Percentiles rank a stretch among this genome's conserved stretches.
These are phyloP conservation scores for Egretta garzetta DNA, from an alignment of 2,113 vertebrate genomes.

Conservation along the genomic window DNA sequence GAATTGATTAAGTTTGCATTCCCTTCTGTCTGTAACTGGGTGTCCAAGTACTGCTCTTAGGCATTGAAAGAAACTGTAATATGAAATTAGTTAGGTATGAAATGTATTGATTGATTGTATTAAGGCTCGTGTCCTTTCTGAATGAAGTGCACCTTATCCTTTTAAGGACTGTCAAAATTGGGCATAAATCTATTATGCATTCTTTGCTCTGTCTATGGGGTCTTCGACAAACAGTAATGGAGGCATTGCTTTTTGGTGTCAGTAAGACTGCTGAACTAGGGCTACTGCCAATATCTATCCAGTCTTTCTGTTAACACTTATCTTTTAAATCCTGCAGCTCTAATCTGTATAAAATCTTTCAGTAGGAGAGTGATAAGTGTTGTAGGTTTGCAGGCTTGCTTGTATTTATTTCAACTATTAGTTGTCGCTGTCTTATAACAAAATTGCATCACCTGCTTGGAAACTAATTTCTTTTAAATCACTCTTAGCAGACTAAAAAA, in stretches of 20 bases:
- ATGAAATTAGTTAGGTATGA: not conserved
- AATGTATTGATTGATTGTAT: not conserved
- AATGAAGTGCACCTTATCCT: not conserved
- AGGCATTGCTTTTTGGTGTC: not conserved
- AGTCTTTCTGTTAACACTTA: not conserved
- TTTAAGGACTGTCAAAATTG: not conserved
- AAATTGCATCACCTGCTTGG: not conserved
- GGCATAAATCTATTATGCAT: not conserved
- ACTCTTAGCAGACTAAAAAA: not conserved
- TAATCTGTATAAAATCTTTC: not conserved
- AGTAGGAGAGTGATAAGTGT: not conserved
- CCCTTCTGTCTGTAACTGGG: not conserved
- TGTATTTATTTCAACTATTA: not conserved
- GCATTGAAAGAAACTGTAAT: not conserved
- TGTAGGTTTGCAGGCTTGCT: not conserved
- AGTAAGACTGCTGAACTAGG: not conserved
- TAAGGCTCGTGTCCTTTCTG: not conserved
- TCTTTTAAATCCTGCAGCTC: not conserved
- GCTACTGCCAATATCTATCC: not conserved
- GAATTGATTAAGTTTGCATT: not conserved
- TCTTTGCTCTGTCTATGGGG: not conserved
- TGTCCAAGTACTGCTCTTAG: not conserved
- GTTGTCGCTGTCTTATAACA: not conserved
- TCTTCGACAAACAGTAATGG: not conserved
- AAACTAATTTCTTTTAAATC: not conserved